These are phyloP conservation scores for Alces alces DNA, from an alignment of 2,113 vertebrate species.

Conservation along the genomic window DNA sequence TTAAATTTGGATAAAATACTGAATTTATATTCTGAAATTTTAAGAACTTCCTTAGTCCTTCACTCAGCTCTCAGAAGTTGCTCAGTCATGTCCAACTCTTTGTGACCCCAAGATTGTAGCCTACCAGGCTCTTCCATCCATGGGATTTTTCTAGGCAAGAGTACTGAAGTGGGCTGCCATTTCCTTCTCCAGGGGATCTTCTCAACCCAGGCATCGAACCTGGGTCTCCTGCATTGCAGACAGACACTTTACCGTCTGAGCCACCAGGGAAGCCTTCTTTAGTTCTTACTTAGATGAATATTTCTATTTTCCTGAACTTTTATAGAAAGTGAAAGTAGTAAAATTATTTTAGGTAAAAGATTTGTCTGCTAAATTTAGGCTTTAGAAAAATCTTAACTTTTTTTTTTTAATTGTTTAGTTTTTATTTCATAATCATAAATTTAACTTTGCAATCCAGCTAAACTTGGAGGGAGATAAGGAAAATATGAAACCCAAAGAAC, in stretches of 20 bases:
- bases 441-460: too few relatives aligned
- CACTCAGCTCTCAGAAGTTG: background rate
- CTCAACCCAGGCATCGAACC: background rate
- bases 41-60: background rate
- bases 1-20: slow-evolving; percentile 26
- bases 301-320: background rate
- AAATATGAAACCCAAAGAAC: too few relatives aligned
- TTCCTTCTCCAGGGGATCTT: background rate
- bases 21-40: slow-evolving; percentile 30
- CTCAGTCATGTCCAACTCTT: background rate
- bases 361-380: background rate
- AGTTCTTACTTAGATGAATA: background rate
- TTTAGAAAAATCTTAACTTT: too few relatives aligned
- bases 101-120: background rate
- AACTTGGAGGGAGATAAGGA: too few relatives aligned
- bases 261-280: background rate
- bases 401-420: background rate
- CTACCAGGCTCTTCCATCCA: background rate
- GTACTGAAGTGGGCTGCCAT: background rate
- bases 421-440: too few relatives aligned
- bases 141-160: background rate
- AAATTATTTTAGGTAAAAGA: background rate
- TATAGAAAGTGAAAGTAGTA: background rate
- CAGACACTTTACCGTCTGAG: background rate
- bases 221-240: background rate